Base-by-base conservation (phyloP, 2,888 invertebrate genomes). In the Oithona nana region DNA sequence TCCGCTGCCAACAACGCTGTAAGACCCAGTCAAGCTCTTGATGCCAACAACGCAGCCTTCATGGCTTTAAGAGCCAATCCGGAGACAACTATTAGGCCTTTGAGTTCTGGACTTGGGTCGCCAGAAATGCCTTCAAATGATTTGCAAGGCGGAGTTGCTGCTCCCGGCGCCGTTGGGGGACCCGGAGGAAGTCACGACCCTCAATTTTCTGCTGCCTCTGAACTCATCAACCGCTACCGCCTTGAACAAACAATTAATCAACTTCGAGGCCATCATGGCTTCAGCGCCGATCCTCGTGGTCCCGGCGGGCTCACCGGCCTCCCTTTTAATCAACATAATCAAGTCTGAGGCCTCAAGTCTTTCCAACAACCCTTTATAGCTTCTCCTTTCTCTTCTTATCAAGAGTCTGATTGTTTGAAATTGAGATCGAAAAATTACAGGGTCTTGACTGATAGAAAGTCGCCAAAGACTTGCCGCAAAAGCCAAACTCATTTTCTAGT, bases 261-360 rank as follows among this genome's bases (percentile, higher is more conserved):
- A 56, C 55, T 58, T 24, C 22, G 49, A 3, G 57, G 48, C 52
- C 11, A 63, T 64, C 55, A 62, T 28, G 29, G 73, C 71, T 39
- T 39, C 39, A 6, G 8, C 16, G 6, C 39, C 8, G 39, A 39
- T 39, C 39, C 39, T 39, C 39, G 39, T 39, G 39, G 39, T 16
- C 39, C 39, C 16, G 8, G 39, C 16, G 39, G 39, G 8, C 6
- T 39, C 16, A 16, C 39, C 16, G 39, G 39, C 39, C 39, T 39
- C 39, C 39, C 39, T 6, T 39, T 39, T 39, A 39, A 39, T 39
- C 39, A 39, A 16, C 39, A 39, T 39, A 39, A 39, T 39, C 39
- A 39, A 39, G 39, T 39, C 39, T 39, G 16, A 39, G 39, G 16
- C 16, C 6, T 39, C 8, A 39, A 39, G n/a, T n/a, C n/a, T n/a